Evolutionary conservation across 2,888 invertebrate species (phyloP).

Genomic region (Drosophila diplacantha): DNA sequence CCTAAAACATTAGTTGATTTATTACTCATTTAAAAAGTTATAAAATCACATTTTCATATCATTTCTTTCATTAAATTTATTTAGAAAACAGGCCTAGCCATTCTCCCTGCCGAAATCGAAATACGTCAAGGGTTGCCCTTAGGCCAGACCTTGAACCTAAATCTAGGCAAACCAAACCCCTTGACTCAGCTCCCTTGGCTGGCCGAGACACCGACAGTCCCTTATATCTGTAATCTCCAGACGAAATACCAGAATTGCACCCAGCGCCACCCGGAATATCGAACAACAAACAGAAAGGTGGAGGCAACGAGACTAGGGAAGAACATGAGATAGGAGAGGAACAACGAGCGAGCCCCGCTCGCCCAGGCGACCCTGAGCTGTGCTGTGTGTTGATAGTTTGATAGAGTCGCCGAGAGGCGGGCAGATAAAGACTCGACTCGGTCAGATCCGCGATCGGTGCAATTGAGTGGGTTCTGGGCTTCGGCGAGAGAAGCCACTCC

Average conservation of each 20-base stretch:
- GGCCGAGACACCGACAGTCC: constrained; percentile 1
- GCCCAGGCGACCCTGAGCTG: not conserved
- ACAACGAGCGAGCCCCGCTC: no score
- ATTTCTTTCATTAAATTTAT: not conserved
- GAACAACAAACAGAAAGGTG: constrained; percentile 29
- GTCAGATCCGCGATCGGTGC: constrained; percentile 35
- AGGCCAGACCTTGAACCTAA: constrained; percentile 24
- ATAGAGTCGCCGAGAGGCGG: constrained; percentile 9
- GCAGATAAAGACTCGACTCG: constrained; percentile 34
- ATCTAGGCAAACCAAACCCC: constrained; percentile 4
- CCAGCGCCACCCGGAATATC: constrained; percentile 16
- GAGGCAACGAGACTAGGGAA: constrained; percentile 13
- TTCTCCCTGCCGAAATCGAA: not conserved
- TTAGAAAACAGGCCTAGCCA: not conserved
- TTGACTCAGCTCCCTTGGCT: constrained; percentile 12
- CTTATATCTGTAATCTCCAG: constrained; percentile 24
- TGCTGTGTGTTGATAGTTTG: constrained; percentile 22
- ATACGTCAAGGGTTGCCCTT: not conserved
- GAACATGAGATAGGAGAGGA: constrained; percentile 20
- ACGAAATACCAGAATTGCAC: constrained; percentile 14
- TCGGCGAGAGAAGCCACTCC: not conserved
- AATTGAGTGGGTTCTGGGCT: constrained; percentile 25
- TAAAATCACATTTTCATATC: accelerated
- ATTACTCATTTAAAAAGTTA: not conserved
- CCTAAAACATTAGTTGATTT: no score